phyloP scores from a whole-genome alignment of 2,797 vertebrate genomes.

The Acanthurus tractus region DNA sequence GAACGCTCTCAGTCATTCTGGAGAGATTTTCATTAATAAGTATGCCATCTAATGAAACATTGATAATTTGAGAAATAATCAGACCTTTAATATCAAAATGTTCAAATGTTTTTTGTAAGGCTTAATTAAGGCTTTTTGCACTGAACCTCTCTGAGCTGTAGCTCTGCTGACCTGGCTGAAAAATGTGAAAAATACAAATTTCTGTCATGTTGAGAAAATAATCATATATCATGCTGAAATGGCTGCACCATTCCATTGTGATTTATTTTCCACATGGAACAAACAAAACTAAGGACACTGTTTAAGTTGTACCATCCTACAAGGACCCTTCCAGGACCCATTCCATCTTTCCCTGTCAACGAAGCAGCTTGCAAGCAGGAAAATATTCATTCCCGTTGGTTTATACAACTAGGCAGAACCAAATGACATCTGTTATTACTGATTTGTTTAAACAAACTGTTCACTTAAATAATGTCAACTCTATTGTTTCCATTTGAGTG shows the following conservation, averaged over 20 bases:
- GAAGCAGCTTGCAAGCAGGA: neutral
- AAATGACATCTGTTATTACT: conserved; percentile 3
- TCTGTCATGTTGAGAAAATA: neutral
- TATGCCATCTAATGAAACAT: neutral
- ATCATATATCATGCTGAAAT: neutral
- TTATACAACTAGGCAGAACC: neutral
- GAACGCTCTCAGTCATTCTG: too few relatives aligned
- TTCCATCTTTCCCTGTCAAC: neutral
- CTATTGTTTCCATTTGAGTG: neutral
- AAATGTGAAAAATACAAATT: neutral
- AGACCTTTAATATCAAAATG: neutral
- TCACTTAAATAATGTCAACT: neutral
- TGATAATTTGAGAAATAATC: neutral
- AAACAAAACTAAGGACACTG: neutral
- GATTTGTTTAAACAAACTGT: conserved; percentile 10
- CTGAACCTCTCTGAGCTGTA: neutral
- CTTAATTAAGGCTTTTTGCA: neutral
- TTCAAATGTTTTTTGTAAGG: neutral
- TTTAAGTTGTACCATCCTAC: neutral
- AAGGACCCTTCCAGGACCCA: neutral
- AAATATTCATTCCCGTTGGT: neutral
- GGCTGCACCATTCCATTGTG: neutral
- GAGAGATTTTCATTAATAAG: too few relatives aligned
- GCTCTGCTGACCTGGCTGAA: neutral
- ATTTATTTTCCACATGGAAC: neutral